A percentile compares a stretch with the other conserved stretches of the same genome.
Conservation (phyloP, 2,113 vertebrate species). For the Anguilla rostrata region DNA sequence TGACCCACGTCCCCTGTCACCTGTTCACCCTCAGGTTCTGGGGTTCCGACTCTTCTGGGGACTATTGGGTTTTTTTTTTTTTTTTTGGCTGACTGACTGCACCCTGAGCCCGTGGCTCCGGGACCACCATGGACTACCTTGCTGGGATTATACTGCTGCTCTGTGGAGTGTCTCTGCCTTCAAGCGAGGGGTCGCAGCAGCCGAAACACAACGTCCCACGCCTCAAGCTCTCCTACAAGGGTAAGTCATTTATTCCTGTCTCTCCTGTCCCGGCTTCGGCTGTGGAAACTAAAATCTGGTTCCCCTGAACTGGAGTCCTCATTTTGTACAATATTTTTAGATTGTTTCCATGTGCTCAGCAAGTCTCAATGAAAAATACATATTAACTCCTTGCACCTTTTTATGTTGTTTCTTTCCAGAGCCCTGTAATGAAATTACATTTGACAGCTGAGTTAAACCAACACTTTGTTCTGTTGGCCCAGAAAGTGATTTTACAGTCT, state of each 20-base stretch:
- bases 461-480: conserved; percentile 17
- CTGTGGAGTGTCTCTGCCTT: conserved; percentile 80
- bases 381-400: conserved; percentile 61
- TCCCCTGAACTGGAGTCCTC: background rate
- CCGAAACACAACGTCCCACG: conserved; percentile 90
- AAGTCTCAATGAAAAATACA: conserved; percentile 59
- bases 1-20: conserved; percentile 67
- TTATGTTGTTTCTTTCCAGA: conserved; percentile 8
- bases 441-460: background rate
- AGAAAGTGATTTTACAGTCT: conserved; percentile 27
- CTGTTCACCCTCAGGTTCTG: conserved; percentile 75
- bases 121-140: conserved; percentile 87
- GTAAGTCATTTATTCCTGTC: conserved; percentile 70
- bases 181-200: conserved; percentile 76
- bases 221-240: conserved; percentile 93
- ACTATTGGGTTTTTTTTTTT: conserved; percentile 30
- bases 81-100: conserved; percentile 60
- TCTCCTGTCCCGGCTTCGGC: background rate
- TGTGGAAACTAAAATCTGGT: conserved; percentile 1
- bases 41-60: conserved; percentile 63
- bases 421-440: background rate
- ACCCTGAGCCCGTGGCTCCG: conserved; percentile 55
- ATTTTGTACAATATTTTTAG: conserved; percentile 49
- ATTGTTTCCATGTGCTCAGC: conserved; percentile 72
- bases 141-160: conserved; percentile 84